phyloP scores from a whole-genome alignment of 2,113 vertebrate genomes.

The Campylomormyrus numenius region DNA sequence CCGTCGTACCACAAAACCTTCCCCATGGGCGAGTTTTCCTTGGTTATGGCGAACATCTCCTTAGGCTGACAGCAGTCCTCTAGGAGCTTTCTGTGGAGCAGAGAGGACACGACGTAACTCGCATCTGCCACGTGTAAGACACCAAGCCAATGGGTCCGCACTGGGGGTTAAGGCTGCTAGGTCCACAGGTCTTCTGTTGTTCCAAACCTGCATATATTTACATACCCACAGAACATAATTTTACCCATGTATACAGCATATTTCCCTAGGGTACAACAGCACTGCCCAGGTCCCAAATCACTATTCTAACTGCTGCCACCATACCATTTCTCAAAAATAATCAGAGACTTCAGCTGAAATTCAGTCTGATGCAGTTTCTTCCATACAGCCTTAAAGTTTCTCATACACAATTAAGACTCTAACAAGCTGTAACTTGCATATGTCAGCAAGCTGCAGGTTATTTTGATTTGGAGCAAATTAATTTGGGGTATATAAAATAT shows the following conservation, averaged over 20 bases:
- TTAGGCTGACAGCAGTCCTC: slow-evolving; percentile 79
- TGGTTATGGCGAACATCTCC: slow-evolving; percentile 83
- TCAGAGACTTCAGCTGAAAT: neutral
- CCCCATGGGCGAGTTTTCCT: slow-evolving; percentile 81
- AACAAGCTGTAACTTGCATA: neutral
- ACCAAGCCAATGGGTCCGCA: neutral
- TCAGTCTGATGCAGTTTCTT: neutral
- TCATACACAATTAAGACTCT: neutral
- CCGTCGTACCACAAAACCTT: slow-evolving; percentile 93
- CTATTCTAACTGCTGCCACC: neutral
- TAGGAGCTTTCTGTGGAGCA: slow-evolving; percentile 72
- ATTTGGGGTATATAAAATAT: neutral
- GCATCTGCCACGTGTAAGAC: neutral
- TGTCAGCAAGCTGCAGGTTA: neutral
- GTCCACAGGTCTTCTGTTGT: neutral
- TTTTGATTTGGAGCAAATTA: neutral
- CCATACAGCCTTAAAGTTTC: neutral
- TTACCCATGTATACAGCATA: neutral
- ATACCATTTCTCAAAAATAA: neutral
- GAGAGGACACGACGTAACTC: neutral
- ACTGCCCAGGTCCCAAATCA: neutral
- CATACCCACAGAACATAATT: neutral
- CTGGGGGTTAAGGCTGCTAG: neutral
- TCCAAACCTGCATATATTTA: neutral
- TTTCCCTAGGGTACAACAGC: neutral